phyloP scores from a whole-genome alignment of 2,888 invertebrate species.

The Drosophila histrio region DNA sequence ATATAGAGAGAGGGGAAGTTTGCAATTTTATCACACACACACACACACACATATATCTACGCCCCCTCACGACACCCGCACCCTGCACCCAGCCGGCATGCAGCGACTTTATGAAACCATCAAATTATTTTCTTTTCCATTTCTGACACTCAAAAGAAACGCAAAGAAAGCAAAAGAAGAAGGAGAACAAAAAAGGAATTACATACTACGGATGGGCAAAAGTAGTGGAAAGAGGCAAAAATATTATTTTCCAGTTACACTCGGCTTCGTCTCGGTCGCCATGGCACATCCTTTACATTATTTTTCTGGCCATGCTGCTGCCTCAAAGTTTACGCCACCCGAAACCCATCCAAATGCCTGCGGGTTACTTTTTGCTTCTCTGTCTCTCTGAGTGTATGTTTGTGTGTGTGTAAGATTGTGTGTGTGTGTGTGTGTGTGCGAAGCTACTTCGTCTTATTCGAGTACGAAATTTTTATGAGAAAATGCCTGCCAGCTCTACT shows the following conservation, averaged over 20 bases:
- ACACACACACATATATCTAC: constrained; percentile 29
- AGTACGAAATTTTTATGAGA: constrained; percentile 79
- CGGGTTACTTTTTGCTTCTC: constrained; percentile 70
- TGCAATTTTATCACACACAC: constrained; percentile 77
- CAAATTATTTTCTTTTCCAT: constrained; percentile 84
- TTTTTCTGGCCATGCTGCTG: constrained; percentile 67
- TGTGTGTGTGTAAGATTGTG: constrained; percentile 12
- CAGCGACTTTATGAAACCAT: constrained; percentile 82
- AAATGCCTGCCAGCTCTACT: constrained; percentile 69
- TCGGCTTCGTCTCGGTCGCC: constrained; percentile 70
- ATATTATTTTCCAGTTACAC: constrained; percentile 84
- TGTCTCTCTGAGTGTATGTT: constrained; percentile 29
- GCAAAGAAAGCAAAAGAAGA: constrained; percentile 54
- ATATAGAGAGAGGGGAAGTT: constrained; percentile 56
- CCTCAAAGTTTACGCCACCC: constrained; percentile 62
- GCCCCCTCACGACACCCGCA: constrained; percentile 16
- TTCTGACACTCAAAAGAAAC: constrained; percentile 83
- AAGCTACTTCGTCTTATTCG: constrained; percentile 78
- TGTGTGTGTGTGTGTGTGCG: constrained; percentile 46
- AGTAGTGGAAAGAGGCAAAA: constrained; percentile 59
- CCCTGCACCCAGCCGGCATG: constrained; percentile 41
- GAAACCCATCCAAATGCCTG: constrained; percentile 61
- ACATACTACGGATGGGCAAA: constrained; percentile 39
- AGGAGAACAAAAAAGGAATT: constrained; percentile 50
- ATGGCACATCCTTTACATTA: constrained; percentile 79